Evolutionary conservation across 2,113 vertebrate species (phyloP), one percentile per base, ranked within the genome.

Genomic region (Holacanthus passer): DNA sequence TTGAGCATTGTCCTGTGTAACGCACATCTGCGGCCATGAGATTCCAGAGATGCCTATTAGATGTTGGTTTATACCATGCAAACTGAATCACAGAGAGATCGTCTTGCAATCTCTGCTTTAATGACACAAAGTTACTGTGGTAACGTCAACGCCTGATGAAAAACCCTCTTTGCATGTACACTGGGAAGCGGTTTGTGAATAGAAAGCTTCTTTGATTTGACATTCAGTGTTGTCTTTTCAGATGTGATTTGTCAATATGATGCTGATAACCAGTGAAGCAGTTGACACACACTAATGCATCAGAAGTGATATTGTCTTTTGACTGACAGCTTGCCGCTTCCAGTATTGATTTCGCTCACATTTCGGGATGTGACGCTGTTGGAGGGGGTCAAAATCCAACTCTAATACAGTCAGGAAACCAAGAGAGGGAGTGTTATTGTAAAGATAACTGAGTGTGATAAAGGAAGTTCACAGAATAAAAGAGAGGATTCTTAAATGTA

Each of bases 171-270:
- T 10, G 3, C 3, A 24, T 35, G 39, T 35, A 50, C 62, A 29
- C 31, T 37, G 19, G 58, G 41, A 62, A 63, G 45, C 47, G 0
- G 53, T 77, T 52, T 73, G 60, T 32, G 80, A 77, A 74, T 37
- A 82, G 75, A 66, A 79, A 86, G 72, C 70, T 24, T 69, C 68
- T 78, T 66, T 71, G 88, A 89, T 82, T 88, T 89, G 85, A 86
- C 87, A 79, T 93, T 88, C 83, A 81, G 63, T 39, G 67, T 81
- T 68, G 85, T 86, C 65, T 88, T 85, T 88, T 91, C 87, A 90
- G 24, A 88, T 88, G 64, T 22, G 63, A 82, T 91, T 90, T 92
- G 85, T 88, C 91, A 88, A 90, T 89, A 82, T 88, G 85, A 88
- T 31, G 82, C 84, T 83, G 88, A 92, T 93, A 91, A 85, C 84